Conservation (phyloP, 2,797 vertebrate genomes). For the Cryptoprocta ferox region DNA sequence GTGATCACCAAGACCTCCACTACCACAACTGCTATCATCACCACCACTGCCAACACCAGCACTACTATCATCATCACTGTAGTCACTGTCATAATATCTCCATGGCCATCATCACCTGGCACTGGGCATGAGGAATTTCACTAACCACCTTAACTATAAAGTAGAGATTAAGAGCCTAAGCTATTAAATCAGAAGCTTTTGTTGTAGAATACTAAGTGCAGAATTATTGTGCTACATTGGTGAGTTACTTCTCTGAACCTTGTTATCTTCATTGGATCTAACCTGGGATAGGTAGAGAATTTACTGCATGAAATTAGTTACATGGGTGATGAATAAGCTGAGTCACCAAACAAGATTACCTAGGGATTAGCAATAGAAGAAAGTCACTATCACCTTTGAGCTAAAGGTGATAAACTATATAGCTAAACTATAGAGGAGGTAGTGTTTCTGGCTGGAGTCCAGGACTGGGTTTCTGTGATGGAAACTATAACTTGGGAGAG, state of each 20-base stretch:
- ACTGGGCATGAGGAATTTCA: neutral
- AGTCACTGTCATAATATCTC: rapidly evolving
- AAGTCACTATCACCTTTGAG: neutral
- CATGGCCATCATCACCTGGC: neutral
- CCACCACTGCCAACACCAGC: neutral
- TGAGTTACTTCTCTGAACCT: neutral
- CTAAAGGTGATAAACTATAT: neutral
- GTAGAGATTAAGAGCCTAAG: neutral
- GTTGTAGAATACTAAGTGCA: neutral
- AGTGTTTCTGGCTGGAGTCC: neutral
- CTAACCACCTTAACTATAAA: no score
- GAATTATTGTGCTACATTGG: neutral
- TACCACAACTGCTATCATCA: rapidly evolving
- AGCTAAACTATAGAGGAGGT: neutral
- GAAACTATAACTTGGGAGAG: neutral
- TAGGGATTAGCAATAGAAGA: neutral
- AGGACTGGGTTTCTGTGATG: no score
- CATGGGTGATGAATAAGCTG: neutral
- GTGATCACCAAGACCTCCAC: neutral
- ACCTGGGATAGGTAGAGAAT: neutral
- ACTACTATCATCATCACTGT: no score
- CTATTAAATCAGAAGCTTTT: neutral
- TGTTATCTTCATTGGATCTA: neutral
- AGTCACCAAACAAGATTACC: neutral
- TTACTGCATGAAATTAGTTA: neutral